These are phyloP conservation scores for Acestrorhynchus altus DNA, from an alignment of 2,797 vertebrate species.

Conservation along the genomic window DNA sequence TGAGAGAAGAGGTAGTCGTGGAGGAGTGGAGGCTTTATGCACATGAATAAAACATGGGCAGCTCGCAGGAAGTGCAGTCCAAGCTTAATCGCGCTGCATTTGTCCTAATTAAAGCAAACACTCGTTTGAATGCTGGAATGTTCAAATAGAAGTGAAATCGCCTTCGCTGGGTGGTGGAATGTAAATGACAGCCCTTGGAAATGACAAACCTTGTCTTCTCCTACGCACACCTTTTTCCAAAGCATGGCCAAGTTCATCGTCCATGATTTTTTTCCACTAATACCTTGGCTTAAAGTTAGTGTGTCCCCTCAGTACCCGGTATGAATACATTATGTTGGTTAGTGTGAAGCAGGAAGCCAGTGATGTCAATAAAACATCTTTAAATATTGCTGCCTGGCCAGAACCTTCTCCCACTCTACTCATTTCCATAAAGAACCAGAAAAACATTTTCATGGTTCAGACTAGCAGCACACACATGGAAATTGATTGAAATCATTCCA, in stretches of 20 bases:
- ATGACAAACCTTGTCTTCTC: slow-evolving; percentile 17
- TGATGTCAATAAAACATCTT: not conserved
- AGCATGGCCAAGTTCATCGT: not conserved
- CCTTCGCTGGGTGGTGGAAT: slow-evolving; percentile 10
- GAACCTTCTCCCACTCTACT: not conserved
- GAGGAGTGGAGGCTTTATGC: slow-evolving; percentile 49
- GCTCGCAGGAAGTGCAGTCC: slow-evolving; percentile 55
- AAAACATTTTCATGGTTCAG: not conserved
- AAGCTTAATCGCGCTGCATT: slow-evolving; percentile 62
- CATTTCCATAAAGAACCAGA: not conserved
- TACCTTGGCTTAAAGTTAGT: not conserved
- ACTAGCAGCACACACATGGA: too few species aligned
- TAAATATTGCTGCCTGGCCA: not conserved
- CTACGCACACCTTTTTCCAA: not conserved
- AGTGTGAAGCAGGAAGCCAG: not conserved
- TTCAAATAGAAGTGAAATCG: slow-evolving; percentile 47
- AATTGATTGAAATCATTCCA: too few species aligned
- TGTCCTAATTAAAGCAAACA: slow-evolving; percentile 69
- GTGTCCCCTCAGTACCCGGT: not conserved
- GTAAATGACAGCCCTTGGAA: slow-evolving; percentile 27
- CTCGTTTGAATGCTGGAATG: slow-evolving; percentile 46
- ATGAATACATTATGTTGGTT: not conserved
- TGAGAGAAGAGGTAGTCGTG: slow-evolving; percentile 14
- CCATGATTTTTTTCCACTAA: not conserved
- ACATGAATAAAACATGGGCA: slow-evolving; percentile 69